Evolutionary conservation across 2,113 vertebrate species (phyloP), one percentile per base, ranked within the genome.

Genomic region (Athene cunicularia): DNA sequence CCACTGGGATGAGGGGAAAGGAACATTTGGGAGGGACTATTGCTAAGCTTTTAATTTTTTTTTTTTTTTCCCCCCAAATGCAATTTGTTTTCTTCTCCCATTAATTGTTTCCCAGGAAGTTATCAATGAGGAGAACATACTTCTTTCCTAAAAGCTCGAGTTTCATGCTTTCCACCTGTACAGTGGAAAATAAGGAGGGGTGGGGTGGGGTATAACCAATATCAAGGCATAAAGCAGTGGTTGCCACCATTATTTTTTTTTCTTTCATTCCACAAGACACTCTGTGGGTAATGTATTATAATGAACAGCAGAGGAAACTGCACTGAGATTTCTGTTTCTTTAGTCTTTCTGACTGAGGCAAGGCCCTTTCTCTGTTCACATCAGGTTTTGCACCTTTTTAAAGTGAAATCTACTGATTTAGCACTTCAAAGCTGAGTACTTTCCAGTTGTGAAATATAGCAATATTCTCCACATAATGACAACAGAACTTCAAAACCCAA

Each of bases 51-150:
- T 20, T 1, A 3, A 66, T 49, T 66, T 24, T 27, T 60, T 76
- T 70, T 27, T 12, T 66, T 82, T 32, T 6, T 0, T 22, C 0
- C 6, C 0, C 6, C 4, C 0, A 14, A 19, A 60, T 60, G 22
- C 11, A 9, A 32, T 64, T 85, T 50, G 3, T 77, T 55, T 82
- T 64, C 7, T 84, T 64, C 7, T 80, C 24, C 33, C 14, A 45
- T 9, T 22, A 41, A 37, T n/a, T 52, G 7, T 62, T 88, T 56
- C 56, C 72, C 27, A 43, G 26, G 67, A 83, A 83, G 37, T 79
- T 66, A 45, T 14, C 35, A 56, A 10, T 45, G 26, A 84, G 39
- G 12, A n/a, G 21, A 50, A 8, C 12, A 21, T 10, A 37, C 7
- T 8, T 81, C 11, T 39, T n/a, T 27, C 30, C 28, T 74, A 14